Conservation (phyloP, 2,797 vertebrate species). For the Chromis chromis region DNA sequence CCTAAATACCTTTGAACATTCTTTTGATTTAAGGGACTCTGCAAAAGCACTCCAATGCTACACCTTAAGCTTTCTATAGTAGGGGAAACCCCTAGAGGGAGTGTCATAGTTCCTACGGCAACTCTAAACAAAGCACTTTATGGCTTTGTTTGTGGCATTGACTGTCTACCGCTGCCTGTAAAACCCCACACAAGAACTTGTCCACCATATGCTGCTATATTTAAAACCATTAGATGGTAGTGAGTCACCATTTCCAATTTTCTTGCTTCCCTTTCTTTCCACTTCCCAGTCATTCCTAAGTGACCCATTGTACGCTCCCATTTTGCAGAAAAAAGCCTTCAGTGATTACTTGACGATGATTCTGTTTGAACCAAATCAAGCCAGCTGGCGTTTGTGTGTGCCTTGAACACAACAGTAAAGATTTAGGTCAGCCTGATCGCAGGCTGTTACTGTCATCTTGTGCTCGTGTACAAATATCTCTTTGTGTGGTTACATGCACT, state of each 20-base stretch:
- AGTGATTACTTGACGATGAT: slow-evolving; percentile 52
- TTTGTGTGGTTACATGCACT: slow-evolving; percentile 34
- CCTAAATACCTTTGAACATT: too few species aligned
- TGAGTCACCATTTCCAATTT: slow-evolving; percentile 66
- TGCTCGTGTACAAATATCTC: slow-evolving; percentile 29
- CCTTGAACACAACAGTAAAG: slow-evolving; percentile 36
- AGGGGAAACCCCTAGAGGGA: slow-evolving; percentile 27
- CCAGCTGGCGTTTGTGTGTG: slow-evolving; percentile 33
- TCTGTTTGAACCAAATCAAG: slow-evolving; percentile 36
- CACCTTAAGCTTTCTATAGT: background rate
- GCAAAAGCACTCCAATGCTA: too few species aligned
- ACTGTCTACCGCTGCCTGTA: slow-evolving; percentile 11
- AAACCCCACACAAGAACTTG: slow-evolving; percentile 32
- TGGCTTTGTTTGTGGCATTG: background rate
- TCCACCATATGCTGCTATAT: slow-evolving; percentile 38
- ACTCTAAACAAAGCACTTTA: slow-evolving; percentile 6
- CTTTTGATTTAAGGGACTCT: too few species aligned
- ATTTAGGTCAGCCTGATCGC: slow-evolving; percentile 43
- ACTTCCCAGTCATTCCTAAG: slow-evolving; percentile 32
- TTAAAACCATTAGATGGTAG: slow-evolving; percentile 47
- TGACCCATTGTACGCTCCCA: slow-evolving; percentile 44
- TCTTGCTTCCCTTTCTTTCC: slow-evolving; percentile 41
- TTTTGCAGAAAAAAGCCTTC: slow-evolving; percentile 39
- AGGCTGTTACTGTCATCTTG: slow-evolving; percentile 32
- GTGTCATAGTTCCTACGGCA: slow-evolving; percentile 8